Percentiles rank a stretch among this genome's conserved stretches.
phyloP scores from a whole-genome alignment of 2,113 vertebrate species.

The Dasyornis broadbenti region DNA sequence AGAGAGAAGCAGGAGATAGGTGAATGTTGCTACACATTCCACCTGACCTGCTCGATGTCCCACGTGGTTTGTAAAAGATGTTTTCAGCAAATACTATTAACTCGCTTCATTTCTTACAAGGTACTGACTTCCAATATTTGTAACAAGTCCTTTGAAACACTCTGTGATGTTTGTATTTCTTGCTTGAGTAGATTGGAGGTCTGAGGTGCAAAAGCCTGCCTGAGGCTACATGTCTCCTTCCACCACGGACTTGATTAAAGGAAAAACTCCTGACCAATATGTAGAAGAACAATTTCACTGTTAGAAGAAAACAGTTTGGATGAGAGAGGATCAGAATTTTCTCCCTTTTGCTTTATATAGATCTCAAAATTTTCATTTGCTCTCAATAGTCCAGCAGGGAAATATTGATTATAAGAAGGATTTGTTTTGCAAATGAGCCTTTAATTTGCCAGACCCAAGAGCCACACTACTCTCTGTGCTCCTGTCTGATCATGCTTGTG shows the following conservation, averaged over 20 bases:
- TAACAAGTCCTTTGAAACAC: slow-evolving; percentile 26
- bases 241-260: neutral
- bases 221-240: neutral
- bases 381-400: neutral
- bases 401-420: neutral
- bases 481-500: neutral
- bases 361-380: neutral
- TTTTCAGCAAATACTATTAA: slow-evolving; percentile 24
- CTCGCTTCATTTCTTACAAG: neutral
- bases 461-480: neutral
- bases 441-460: neutral
- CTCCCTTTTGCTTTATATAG: neutral
- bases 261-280: neutral
- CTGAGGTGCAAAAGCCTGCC: slow-evolving; percentile 35
- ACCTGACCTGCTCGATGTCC: neutral
- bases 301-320: neutral
- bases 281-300: neutral
- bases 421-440: neutral
- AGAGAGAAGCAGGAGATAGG: neutral
- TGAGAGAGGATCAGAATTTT: neutral
- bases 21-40: slow-evolving; percentile 10
- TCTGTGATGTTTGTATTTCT: neutral
- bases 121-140: slow-evolving; percentile 36
- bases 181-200: slow-evolving; percentile 40
- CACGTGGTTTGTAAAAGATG: neutral